These are phyloP conservation scores for Hyposmocoma kahamanoa DNA, from an alignment of 1,140 invertebrate species.

Conservation along the genomic window DNA sequence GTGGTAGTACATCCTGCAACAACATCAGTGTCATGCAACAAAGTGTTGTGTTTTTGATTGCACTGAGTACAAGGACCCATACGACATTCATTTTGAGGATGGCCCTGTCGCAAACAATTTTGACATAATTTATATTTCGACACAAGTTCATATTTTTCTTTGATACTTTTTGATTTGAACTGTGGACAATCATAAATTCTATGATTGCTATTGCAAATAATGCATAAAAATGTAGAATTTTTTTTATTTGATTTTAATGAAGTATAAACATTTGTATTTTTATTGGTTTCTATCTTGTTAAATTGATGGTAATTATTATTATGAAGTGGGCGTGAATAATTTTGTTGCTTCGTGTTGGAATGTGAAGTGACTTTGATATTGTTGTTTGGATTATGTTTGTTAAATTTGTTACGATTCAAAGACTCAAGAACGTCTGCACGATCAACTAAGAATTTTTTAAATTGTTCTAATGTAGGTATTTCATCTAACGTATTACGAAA, in stretches of 20 bases:
- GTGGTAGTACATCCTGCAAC: too few relatives aligned
- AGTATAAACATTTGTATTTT: not conserved
- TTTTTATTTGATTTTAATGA: not conserved
- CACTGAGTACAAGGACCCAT: not conserved
- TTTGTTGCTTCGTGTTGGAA: too few relatives aligned
- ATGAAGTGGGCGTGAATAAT: too few relatives aligned
- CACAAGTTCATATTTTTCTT: not conserved
- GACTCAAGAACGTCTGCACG: conserved; percentile 20
- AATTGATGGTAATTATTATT: too few relatives aligned
- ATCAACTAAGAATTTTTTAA: conserved; percentile 21
- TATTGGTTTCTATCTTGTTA: too few relatives aligned
- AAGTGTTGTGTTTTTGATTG: not conserved
- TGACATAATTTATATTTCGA: not conserved
- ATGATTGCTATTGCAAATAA: not conserved
- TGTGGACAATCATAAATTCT: not conserved
- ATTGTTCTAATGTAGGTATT: conserved; percentile 13
- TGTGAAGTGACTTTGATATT: too few relatives aligned
- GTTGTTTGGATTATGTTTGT: not conserved
- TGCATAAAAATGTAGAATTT: not conserved
- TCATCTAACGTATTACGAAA: conserved; percentile 11
- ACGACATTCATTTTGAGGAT: not conserved
- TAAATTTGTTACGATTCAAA: not conserved
- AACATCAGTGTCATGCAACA: too few relatives aligned
- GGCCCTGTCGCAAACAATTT: not conserved
- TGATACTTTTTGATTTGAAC: not conserved